Conservation (phyloP, 2,888 invertebrate genomes). For the Gordius sp. region DNA sequence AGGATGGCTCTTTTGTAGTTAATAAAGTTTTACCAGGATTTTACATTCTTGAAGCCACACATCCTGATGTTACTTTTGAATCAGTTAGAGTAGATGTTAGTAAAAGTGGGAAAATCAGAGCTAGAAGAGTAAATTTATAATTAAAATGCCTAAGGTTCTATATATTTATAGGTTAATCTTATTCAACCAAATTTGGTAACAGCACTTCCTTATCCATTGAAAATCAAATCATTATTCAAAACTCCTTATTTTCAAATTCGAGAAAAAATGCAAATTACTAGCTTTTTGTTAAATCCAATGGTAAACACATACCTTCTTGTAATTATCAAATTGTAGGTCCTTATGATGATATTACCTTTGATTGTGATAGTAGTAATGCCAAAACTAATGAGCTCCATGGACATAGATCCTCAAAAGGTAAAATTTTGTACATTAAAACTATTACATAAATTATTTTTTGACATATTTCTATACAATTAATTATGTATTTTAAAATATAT, state of each 20-base stretch:
- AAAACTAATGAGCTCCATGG: slow-evolving; percentile 62
- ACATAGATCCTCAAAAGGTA: slow-evolving; percentile 75
- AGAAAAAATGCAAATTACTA: slow-evolving; percentile 84
- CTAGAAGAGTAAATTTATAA: slow-evolving; percentile 41
- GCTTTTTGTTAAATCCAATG: slow-evolving; percentile 87
- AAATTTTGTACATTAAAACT: slow-evolving; percentile 11
- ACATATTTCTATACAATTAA: slow-evolving; percentile 2
- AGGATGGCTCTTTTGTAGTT: slow-evolving; percentile 65
- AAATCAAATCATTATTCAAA: slow-evolving; percentile 52
- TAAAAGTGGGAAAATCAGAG: slow-evolving; percentile 78
- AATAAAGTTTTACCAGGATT: slow-evolving; percentile 67
- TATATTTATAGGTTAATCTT: slow-evolving; percentile 12
- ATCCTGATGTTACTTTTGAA: slow-evolving; percentile 71
- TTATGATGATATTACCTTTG: slow-evolving; percentile 83
- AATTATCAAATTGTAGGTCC: slow-evolving; percentile 36
- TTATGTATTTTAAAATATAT: background rate
- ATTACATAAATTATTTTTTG: slow-evolving; percentile 8
- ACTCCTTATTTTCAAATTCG: slow-evolving; percentile 49
- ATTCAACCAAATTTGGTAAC: slow-evolving; percentile 12
- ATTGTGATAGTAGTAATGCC: slow-evolving; percentile 67
- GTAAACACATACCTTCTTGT: slow-evolving; percentile 29
- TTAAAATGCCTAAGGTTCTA: slow-evolving; percentile 42
- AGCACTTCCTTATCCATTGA: slow-evolving; percentile 59
- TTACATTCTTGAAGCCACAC: slow-evolving; percentile 64
- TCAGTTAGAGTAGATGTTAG: slow-evolving; percentile 83